Conservation (phyloP, 2,113 vertebrate species). For the Lepus timidus region DNA sequence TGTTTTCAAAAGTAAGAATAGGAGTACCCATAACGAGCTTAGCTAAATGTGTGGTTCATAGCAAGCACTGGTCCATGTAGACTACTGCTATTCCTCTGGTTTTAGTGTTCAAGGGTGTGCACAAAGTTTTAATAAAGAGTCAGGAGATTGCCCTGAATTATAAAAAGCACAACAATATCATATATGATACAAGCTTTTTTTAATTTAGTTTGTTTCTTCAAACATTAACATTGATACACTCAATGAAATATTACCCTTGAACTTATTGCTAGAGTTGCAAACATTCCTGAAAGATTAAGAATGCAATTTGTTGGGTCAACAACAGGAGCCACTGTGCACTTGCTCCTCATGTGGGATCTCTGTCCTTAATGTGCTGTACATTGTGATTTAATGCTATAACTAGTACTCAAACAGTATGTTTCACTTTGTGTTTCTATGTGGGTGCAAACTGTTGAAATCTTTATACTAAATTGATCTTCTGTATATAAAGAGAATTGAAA, state of each 20-base stretch:
- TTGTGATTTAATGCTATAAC: too few species aligned
- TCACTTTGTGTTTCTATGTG: too few species aligned
- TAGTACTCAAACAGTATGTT: too few species aligned
- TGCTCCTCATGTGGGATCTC: too few species aligned
- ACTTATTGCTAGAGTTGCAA: background rate
- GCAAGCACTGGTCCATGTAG: background rate
- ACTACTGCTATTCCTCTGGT: background rate
- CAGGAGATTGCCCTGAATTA: background rate
- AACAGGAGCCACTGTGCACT: too few species aligned
- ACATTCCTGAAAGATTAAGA: conserved; percentile 46
- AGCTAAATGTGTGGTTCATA: background rate
- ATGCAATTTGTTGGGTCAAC: too few species aligned
- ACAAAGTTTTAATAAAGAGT: background rate
- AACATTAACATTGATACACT: background rate
- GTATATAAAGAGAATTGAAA: too few species aligned
- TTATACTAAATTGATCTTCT: too few species aligned
- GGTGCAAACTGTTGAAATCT: too few species aligned
- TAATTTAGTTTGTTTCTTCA: background rate
- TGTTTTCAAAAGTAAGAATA: background rate
- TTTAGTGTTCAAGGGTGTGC: background rate
- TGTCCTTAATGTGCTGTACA: too few species aligned
- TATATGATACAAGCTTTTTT: background rate
- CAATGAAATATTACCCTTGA: conserved; percentile 25
- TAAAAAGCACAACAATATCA: background rate
- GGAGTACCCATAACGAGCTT: background rate